phyloP scores from a whole-genome alignment of 2,888 invertebrate species.

The Eumerus sabulonum region DNA sequence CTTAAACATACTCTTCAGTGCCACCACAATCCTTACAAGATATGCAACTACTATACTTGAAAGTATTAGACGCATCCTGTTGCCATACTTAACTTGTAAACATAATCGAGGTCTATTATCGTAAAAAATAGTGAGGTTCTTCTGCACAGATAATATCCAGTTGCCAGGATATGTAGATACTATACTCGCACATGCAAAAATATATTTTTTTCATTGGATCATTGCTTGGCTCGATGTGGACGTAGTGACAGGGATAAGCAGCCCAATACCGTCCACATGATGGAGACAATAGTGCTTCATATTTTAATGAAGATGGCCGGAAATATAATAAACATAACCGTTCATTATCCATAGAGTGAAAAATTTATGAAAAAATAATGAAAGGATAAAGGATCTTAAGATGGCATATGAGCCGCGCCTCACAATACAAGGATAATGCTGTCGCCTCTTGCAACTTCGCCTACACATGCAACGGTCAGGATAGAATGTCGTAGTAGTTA shows the following conservation, averaged over 20 bases:
- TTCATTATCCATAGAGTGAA: conserved; percentile 63
- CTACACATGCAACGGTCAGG: conserved; percentile 14
- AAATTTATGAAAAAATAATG: conserved; percentile 46
- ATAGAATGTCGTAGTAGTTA: conserved; percentile 11
- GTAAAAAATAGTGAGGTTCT: conserved; percentile 41
- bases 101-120: conserved; percentile 63
- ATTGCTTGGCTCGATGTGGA: too few species aligned
- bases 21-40: conserved; percentile 38
- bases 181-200: conserved; percentile 18
- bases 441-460: conserved; percentile 13
- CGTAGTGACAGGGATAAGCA: too few species aligned
- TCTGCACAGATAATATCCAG: conserved; percentile 11
- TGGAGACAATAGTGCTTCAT: conserved; percentile 57
- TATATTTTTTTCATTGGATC: conserved; percentile 25
- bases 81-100: conserved; percentile 59
- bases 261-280: conserved; percentile 37
- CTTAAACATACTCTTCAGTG: conserved; percentile 9
- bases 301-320: conserved; percentile 67
- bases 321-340: conserved; percentile 66
- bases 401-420: conserved; percentile 33
- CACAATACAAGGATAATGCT: too few species aligned
- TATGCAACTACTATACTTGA: too few species aligned
- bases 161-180: conserved; percentile 8
- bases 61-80: conserved; percentile 66
- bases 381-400: conserved; percentile 57